A percentile compares a stretch with the other conserved stretches of the same genome.
Conservation (phyloP, 53 echinoderm and acorn worm genomes). For the Henricia sp. region DNA sequence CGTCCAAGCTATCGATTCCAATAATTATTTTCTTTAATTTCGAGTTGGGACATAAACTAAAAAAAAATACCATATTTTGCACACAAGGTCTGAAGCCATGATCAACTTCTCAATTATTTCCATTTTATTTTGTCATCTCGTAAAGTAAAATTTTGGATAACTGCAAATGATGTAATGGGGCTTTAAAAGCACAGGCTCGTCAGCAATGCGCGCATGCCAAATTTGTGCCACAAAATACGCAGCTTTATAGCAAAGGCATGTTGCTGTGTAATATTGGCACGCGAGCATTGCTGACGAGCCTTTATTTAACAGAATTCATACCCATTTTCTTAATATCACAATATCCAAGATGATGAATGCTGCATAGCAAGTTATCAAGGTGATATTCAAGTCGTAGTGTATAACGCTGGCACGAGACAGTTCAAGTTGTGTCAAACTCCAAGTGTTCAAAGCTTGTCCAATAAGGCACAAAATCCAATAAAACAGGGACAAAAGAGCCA, state of each 20-base stretch:
- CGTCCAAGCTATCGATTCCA: no score
- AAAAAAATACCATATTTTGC: not conserved
- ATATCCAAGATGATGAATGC: constrained; percentile 28
- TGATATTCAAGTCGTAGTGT: constrained; percentile 11
- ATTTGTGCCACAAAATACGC: no score
- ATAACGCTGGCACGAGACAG: not conserved
- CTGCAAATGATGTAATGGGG: not conserved
- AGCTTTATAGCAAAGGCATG: no score
- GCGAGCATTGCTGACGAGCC: no score
- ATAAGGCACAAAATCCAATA: constrained; percentile 30
- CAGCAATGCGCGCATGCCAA: no score
- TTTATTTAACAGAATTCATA: not conserved
- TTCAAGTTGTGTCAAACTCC: constrained; percentile 8
- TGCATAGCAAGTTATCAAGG: constrained; percentile 2
- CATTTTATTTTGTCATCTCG: no score
- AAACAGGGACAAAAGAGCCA: constrained; percentile 11
- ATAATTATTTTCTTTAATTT: no score
- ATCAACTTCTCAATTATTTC: no score
- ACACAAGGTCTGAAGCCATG: no score
- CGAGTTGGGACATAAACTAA: not conserved
- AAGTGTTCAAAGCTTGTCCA: constrained; percentile 1
- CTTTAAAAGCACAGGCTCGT: no score
- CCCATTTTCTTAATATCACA: constrained; percentile 3
- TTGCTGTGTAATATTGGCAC: no score
- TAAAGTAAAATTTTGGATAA: no score